Base-by-base conservation (phyloP, 1,140 invertebrate species). In the Hylaeus anthracinus region DNA sequence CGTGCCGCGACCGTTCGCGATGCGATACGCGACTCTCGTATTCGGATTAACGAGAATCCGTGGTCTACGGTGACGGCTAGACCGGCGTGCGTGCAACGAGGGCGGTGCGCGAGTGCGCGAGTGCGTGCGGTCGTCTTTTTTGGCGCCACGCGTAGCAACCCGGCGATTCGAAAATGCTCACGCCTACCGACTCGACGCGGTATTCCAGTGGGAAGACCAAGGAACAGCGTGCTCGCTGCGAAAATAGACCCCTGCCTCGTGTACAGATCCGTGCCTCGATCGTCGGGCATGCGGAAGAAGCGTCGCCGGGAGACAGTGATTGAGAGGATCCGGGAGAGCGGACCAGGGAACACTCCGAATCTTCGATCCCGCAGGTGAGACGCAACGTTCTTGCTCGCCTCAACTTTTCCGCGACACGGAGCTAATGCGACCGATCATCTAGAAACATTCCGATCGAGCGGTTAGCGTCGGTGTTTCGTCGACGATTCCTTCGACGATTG, bases 281-380 rank as follows among this genome's bases (percentile, higher is more conserved):
- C 26, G 64, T 64, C 72, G 79, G 75, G 82, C 77, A 87, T 84
- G 86, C 86, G 85, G 82, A 87, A 84, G 85, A 14, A 81, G 63
- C 64, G 69, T 72, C 75, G 55, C 51, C 67, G 65, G 78, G 41
- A 63, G 67, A 84, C 82, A 82, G 74, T 84, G 85, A 84, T 82
- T 75, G 78, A 87, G 67, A 86, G 79, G 72, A 86, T 81, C 75
- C 79, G 71, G 64, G 41, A 45, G 78, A 76, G 64, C 48, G 45
- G 78, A 76, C 51, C 26, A 26, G 41, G 61, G 58, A 75, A 61
- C 69, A 60, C 69, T 72, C 10, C 61, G 66, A 64, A 79, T 82
- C 75, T 79, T 64, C 79, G 67, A 86, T 53, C 82, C 51, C 26
- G 55, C 84, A 87, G 85, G 85, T 87, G 80, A 86, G 81, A 56